Base-by-base conservation (phyloP, 2,797 vertebrate species). In the Anguilla pacifica region DNA sequence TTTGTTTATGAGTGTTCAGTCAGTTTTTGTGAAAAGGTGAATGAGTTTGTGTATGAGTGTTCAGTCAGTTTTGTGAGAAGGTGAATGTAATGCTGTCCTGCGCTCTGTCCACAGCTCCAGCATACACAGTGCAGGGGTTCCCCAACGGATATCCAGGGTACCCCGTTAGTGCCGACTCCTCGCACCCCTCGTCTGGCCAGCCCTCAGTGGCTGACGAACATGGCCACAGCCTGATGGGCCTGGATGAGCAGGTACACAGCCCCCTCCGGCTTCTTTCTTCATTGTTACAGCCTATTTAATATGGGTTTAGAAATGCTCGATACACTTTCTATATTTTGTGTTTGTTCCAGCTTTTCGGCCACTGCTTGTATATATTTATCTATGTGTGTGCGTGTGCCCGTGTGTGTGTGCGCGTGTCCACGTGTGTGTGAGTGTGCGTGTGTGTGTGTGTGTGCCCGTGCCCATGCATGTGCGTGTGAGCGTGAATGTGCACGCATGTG, bases 61-160 rank as follows among this genome's bases (percentile, higher is more conserved):
- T 70, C 5, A 70, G 64, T n/a, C n/a, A n/a, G 25, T 28, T 70
- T 70, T 28, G 64, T n/a, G 35, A 46, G 39, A 74, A 3, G 11
- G 3, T 0, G 25, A 59, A 39, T 74, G 2, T 46, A 13, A 77
- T 17, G 39, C 39, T 35, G 17, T 22, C 15, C 35, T 72, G 5
- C 28, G 51, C 13, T 88, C 11, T 87, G 61, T 88, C 88, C 92
- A 17, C 92, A 99, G 98, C 95, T 94, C 95, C 97, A 93, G 98
- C 96, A 7, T 99, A 98, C 92, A 96, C 97, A 0, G 95, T 97
- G 86, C 97, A 97, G 93, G 96, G 96, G 85, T 97, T 99, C 93
- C 97, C 98, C 89, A 99, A 99, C 39, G 98, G 98, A 88, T 99
- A 98, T 90, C 98, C 96, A 64, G 97, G 96, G 92, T 99, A 98